Evolutionary conservation across 2,113 vertebrate species (phyloP).

Genomic region (Apus apus): DNA sequence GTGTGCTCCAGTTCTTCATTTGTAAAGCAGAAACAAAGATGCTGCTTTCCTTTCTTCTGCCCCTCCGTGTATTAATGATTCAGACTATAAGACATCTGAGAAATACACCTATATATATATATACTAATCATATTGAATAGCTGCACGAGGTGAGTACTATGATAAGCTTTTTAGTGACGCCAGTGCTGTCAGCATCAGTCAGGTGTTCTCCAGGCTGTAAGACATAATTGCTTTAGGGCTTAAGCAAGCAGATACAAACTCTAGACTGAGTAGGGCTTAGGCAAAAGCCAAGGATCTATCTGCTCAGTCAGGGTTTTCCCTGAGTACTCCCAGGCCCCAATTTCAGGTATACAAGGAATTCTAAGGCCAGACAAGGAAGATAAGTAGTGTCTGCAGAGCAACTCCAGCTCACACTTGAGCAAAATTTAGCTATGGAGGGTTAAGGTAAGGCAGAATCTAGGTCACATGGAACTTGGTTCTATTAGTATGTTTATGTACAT

Average conservation of each 20-base stretch:
- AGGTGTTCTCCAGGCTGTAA: not conserved
- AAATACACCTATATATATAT: not conserved
- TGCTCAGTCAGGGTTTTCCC: not conserved
- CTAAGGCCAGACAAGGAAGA: not conserved
- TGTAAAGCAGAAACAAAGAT: not conserved
- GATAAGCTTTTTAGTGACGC: rapidly evolving
- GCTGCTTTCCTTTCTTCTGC: not conserved
- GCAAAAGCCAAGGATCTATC: not conserved
- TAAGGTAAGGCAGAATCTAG: not conserved
- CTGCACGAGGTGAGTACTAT: not conserved
- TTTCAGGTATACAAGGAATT: not conserved
- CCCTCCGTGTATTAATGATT: not conserved
- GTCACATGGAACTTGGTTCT: not conserved
- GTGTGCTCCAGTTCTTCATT: not conserved
- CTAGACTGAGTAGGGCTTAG: not conserved
- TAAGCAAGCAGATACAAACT: not conserved
- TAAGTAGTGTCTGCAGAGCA: not conserved
- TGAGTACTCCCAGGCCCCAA: not conserved
- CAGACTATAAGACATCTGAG: not conserved
- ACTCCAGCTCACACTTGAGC: not conserved
- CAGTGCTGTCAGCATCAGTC: not conserved
- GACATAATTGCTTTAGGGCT: not conserved
- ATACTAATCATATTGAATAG: not conserved
- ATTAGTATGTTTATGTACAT: not conserved
- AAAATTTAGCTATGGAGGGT: not conserved